These are phyloP conservation scores for Molothrus aeneus DNA, from an alignment of 2,797 vertebrate genomes.

Conservation along the genomic window DNA sequence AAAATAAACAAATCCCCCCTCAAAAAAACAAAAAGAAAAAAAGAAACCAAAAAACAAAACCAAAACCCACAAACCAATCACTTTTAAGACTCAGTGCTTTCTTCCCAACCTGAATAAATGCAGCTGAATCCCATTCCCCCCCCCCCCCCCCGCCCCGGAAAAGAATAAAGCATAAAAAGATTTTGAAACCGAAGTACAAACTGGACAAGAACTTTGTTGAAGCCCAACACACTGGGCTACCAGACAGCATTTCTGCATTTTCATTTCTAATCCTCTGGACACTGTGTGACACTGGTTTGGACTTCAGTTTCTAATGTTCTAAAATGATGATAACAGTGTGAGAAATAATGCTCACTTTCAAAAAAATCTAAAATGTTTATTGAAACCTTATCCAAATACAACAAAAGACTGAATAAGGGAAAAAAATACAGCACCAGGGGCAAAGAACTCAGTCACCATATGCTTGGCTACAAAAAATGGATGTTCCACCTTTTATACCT, in stretches of 20 bases:
- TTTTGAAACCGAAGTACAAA: neutral
- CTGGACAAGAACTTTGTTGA: neutral
- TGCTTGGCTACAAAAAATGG: neutral
- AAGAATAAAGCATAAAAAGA: fast-evolving
- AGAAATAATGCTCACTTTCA: neutral
- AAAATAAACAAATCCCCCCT: neutral
- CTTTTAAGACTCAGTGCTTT: neutral
- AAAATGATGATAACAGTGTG: neutral
- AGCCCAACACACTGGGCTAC: fast-evolving
- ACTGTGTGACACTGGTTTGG: neutral
- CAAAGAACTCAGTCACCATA: neutral
- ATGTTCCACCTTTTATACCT: neutral
- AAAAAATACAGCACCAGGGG: neutral
- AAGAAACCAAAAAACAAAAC: too few relatives aligned
- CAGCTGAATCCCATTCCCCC: neutral
- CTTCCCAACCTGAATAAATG: neutral
- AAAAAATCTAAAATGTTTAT: neutral
- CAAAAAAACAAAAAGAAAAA: neutral
- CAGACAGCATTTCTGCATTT: fast-evolving
- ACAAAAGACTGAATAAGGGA: neutral
- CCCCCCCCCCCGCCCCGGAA: neutral
- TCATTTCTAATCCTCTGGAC: fast-evolving
- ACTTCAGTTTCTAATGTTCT: neutral
- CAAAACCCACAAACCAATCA: neutral
- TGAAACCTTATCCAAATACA: neutral